Base-by-base conservation (phyloP, 2,888 invertebrate genomes). In the Limnephilus rhombicus region DNA sequence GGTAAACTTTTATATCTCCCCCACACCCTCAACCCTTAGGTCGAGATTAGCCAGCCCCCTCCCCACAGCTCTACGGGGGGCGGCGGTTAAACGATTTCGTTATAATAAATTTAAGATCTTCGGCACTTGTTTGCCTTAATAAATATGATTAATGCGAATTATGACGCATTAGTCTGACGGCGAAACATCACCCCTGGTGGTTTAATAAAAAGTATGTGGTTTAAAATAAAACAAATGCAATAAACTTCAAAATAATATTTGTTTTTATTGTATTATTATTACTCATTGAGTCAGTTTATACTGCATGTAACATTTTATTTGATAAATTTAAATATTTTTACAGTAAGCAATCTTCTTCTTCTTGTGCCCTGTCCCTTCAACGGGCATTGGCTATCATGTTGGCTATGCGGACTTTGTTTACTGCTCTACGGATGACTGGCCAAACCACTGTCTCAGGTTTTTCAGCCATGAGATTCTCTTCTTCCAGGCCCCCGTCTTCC, bases 91-190 rank as follows among this genome's bases (percentile, higher is more conserved):
- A 90, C 90, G 90, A 90, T 90, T 90, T 82, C 82, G 90, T 90
- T 90, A 90, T 90, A 90, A 90, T 90, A 90, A 90, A 90, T 90
- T 45, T 90, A 82, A 81, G n/a, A 81, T 90, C 81, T 90, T 90
- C 49, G 82, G 82, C 90, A 82, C 49, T 82, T 81, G 45, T 82
- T 90, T 82, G 45, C 82, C 81, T 45, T 89, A 80, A 68, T 88
- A 68, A 88, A 88, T 88, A 34, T 80, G 88, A 88, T 88, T 86
- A 86, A 86, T 86, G 45, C 12, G n/a, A 86, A 45, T 86, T 45
- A 86, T 29, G 86, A 86, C 86, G 29, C 49, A 45, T 86, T 83
- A 37, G 18, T 83, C 15, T 37, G 37, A 83, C 37, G 13, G 37
- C 7, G 37, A 83, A 68, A 15, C 5, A 37, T 1, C 34, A 37